Percentiles rank a stretch among this genome's conserved stretches.
phyloP scores from a whole-genome alignment of 2,888 invertebrate genomes.

The Ischnus inquisitorius region DNA sequence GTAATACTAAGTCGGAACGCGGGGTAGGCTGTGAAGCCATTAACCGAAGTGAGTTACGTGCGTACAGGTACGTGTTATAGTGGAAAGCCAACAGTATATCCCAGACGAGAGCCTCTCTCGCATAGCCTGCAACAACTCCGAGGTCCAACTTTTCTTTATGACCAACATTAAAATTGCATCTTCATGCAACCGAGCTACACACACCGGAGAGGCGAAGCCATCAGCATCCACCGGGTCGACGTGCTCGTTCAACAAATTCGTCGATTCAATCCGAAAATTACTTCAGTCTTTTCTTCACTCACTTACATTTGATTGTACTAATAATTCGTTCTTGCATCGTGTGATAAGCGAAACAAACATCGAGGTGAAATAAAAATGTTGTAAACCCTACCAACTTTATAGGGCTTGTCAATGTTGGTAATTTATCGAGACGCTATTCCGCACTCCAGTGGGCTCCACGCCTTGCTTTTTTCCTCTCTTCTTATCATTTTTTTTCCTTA shows the following conservation, averaged over 20 bases:
- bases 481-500: slow-evolving; percentile 4
- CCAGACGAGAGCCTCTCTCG: slow-evolving; percentile 8
- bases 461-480: slow-evolving; percentile 20
- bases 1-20: slow-evolving; percentile 48
- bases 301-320: not conserved
- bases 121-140: slow-evolving; percentile 9
- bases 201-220: not conserved
- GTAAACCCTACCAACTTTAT: slow-evolving; percentile 9
- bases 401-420: slow-evolving; percentile 46
- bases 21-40: slow-evolving; percentile 48
- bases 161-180: slow-evolving; percentile 58
- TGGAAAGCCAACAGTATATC: slow-evolving; percentile 14
- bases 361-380: not conserved
- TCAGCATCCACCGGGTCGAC: slow-evolving; percentile 20
- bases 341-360: not conserved
- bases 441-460: slow-evolving; percentile 24
- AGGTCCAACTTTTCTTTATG: slow-evolving; percentile 63
- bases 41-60: slow-evolving; percentile 64
- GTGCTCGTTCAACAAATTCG: not conserved
- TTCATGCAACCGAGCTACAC: slow-evolving; percentile 26
- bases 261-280: not conserved
- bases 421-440: slow-evolving; percentile 59
- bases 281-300: not conserved
- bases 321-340: not conserved
- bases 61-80: slow-evolving; percentile 59